Evolutionary conservation across 2,797 vertebrate species (phyloP).

Genomic region (Clarias fuscus): DNA sequence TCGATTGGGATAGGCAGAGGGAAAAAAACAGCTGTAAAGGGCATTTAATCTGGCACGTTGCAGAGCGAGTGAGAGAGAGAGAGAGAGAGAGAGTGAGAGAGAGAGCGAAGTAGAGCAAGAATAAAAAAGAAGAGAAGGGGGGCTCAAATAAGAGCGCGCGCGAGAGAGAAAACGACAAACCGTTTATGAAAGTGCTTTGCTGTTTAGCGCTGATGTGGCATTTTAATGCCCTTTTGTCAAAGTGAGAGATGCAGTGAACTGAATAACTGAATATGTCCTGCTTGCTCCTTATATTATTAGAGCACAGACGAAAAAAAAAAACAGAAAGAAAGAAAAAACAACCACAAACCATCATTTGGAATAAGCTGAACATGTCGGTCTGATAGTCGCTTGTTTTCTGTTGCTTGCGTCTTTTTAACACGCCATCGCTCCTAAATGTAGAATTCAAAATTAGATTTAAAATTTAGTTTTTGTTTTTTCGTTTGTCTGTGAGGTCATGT

Average conservation of each 20-base stretch:
- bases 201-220: constrained; percentile 43
- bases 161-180: constrained; percentile 1
- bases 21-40: constrained; percentile 30
- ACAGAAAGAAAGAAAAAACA: neutral
- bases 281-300: constrained; percentile 29
- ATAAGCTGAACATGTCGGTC: constrained; percentile 1
- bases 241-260: constrained; percentile 34
- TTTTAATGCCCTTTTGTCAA: constrained; percentile 50
- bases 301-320: neutral
- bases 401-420: constrained; percentile 8
- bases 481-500: no score
- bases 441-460: neutral
- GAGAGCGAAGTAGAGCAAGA: constrained; percentile 19
- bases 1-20: constrained; percentile 4
- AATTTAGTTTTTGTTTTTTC: neutral
- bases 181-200: constrained; percentile 43
- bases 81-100: constrained; percentile 10
- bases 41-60: constrained; percentile 40
- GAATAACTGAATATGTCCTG: constrained; percentile 38
- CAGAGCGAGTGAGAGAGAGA: neutral
- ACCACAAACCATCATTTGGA: neutral
- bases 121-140: neutral
- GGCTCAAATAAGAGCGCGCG: neutral
- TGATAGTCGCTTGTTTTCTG: constrained; percentile 7
- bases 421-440: neutral